A percentile compares a stretch with the other conserved stretches of the same genome.
Conservation (phyloP, 2,797 vertebrate species). For the Cetoscarus ocellatus region DNA sequence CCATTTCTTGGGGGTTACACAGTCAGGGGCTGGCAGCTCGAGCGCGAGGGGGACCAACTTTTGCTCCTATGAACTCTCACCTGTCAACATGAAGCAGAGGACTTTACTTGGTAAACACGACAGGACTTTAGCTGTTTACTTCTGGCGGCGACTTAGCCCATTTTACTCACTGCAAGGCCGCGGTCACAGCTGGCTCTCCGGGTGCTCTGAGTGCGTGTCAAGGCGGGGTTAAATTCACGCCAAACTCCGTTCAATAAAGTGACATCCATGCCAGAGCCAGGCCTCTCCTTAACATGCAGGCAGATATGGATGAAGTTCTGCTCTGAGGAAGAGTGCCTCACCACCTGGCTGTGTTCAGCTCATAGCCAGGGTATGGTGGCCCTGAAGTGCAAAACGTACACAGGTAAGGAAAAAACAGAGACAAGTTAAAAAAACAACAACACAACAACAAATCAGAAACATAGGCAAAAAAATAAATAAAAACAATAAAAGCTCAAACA, state of each 20-base stretch:
- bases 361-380: background rate
- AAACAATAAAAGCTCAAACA: no score
- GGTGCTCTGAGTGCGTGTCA: constrained; percentile 19
- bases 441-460: no score
- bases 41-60: constrained; percentile 62
- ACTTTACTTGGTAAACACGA: constrained; percentile 82
- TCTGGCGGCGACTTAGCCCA: constrained; percentile 56
- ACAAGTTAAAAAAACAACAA: no score
- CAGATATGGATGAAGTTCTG: background rate
- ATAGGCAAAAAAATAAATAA: no score
- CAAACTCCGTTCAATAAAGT: constrained; percentile 26
- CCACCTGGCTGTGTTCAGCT: background rate
- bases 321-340: background rate
- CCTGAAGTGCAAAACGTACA: no score
- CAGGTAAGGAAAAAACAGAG: no score
- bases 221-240: constrained; percentile 30
- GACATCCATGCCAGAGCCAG: background rate
- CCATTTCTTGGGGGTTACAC: constrained; percentile 71
- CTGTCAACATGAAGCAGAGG: constrained; percentile 79
- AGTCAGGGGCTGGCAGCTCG: constrained; percentile 57
- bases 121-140: constrained; percentile 78
- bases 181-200: constrained; percentile 34
- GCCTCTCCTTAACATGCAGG: background rate
- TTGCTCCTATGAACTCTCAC: constrained; percentile 81
- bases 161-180: constrained; percentile 48